Evolutionary conservation across 2,888 invertebrate genomes (phyloP).

Genomic region (Parnassius mnemosyne): DNA sequence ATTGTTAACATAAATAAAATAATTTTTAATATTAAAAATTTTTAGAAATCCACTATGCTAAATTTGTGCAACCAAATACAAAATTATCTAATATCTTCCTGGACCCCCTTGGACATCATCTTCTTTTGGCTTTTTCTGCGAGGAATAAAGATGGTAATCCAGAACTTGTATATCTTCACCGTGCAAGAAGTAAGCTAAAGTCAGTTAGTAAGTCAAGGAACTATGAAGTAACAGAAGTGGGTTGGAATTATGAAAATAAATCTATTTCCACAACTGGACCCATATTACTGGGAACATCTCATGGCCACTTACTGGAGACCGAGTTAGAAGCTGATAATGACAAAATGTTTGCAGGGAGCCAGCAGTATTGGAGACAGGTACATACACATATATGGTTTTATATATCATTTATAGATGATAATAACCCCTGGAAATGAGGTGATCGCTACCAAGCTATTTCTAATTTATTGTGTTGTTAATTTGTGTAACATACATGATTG

Average conservation of each 20-base stretch:
- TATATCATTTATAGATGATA: no score
- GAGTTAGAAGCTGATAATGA: conserved; percentile 92
- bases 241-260: conserved; percentile 90
- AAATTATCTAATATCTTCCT: conserved; percentile 86
- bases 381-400: background rate
- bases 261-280: conserved; percentile 87
- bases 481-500: no score
- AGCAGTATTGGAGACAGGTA: conserved; percentile 94
- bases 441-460: no score
- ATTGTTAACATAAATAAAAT: no score
- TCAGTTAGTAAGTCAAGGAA: conserved; percentile 82
- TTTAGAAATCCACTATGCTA: conserved; percentile 87
- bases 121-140: conserved; percentile 87
- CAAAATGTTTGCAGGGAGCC: conserved; percentile 87
- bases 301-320: conserved; percentile 94
- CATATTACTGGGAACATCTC: conserved; percentile 93
- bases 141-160: conserved; percentile 81
- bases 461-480: no score
- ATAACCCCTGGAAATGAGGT: no score
- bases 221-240: conserved; percentile 94
- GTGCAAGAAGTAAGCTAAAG: conserved; percentile 87
- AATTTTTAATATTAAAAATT: conserved; percentile 40
- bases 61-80: conserved; percentile 80
- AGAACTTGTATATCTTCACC: conserved; percentile 90
- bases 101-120: conserved; percentile 93